These are phyloP conservation scores for Pelusios castaneus DNA, from an alignment of 2,113 vertebrate genomes.

Conservation along the genomic window DNA sequence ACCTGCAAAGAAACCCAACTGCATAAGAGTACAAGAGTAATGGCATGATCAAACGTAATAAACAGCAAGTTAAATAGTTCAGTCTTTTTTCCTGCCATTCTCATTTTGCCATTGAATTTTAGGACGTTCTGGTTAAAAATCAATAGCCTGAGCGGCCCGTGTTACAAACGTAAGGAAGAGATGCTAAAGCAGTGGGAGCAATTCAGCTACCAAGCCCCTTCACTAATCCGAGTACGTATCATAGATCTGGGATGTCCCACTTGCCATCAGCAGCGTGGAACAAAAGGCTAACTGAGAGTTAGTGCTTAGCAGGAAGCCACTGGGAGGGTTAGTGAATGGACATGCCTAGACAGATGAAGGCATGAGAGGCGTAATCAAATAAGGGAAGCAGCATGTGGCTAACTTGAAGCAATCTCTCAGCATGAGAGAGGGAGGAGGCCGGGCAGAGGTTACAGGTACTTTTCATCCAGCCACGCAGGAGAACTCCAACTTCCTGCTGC, in stretches of 20 bases:
- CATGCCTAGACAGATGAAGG: constrained; percentile 57
- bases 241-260: not conserved
- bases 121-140: not conserved
- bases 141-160: not conserved
- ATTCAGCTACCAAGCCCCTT: not conserved
- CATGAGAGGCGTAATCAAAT: constrained; percentile 86
- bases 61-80: too few species aligned
- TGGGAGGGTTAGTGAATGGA: constrained; percentile 3
- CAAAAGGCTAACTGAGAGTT: constrained; percentile 62
- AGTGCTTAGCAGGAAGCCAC: constrained; percentile 27
- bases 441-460: constrained; percentile 86
- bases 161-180: not conserved
- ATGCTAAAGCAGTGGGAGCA: not conserved
- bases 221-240: not conserved
- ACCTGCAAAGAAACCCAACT: not conserved
- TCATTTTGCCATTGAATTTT: not conserved
- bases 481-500: constrained; percentile 86
- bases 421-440: constrained; percentile 76
- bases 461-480: constrained; percentile 85
- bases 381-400: constrained; percentile 87
- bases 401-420: constrained; percentile 81
- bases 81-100: not conserved
- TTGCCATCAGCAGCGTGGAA: constrained; percentile 17
- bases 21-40: not conserved
- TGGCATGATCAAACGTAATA: not conserved